Percentiles rank a stretch among this genome's conserved stretches.
phyloP scores from a whole-genome alignment of 2,113 vertebrate genomes.

The Erpornis zantholeuca region DNA sequence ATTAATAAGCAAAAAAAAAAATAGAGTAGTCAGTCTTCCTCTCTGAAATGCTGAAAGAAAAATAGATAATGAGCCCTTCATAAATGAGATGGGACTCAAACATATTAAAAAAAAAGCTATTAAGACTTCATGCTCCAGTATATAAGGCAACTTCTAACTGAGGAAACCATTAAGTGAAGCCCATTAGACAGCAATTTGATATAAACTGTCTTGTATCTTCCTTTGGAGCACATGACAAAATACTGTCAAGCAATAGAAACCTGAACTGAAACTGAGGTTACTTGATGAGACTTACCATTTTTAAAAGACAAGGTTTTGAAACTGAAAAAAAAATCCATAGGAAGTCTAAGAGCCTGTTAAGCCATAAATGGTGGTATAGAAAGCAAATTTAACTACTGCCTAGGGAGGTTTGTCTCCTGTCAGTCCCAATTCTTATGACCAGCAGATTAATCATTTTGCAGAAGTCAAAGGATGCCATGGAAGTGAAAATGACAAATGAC shows the following conservation, averaged over 20 bases:
- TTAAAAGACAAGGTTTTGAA: not conserved
- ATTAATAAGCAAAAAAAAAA: conserved; percentile 2
- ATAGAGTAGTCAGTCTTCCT: not conserved
- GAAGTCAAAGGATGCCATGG: not conserved
- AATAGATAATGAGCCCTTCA: not conserved
- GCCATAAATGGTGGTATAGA: not conserved
- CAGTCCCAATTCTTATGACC: not conserved
- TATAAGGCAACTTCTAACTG: not conserved
- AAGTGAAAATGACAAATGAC: not conserved
- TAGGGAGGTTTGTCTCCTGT: not conserved
- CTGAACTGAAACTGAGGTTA: not conserved
- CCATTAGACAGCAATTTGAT: not conserved
- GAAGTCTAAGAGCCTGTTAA: not conserved
- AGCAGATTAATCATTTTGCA: not conserved
- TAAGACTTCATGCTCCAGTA: not conserved
- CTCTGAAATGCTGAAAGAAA: not conserved
- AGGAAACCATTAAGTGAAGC: not conserved
- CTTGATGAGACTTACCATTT: not conserved
- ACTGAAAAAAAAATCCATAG: not conserved
- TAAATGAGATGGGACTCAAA: not conserved
- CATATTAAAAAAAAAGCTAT: not conserved
- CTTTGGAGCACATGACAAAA: not conserved
- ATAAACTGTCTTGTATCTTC: not conserved
- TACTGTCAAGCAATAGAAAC: not conserved
- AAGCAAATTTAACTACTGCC: not conserved